Percentiles rank a stretch among this genome's conserved stretches.
These are phyloP conservation scores for Rachycentron canadum DNA, from an alignment of 2,797 vertebrate species.

Conservation along the genomic window DNA sequence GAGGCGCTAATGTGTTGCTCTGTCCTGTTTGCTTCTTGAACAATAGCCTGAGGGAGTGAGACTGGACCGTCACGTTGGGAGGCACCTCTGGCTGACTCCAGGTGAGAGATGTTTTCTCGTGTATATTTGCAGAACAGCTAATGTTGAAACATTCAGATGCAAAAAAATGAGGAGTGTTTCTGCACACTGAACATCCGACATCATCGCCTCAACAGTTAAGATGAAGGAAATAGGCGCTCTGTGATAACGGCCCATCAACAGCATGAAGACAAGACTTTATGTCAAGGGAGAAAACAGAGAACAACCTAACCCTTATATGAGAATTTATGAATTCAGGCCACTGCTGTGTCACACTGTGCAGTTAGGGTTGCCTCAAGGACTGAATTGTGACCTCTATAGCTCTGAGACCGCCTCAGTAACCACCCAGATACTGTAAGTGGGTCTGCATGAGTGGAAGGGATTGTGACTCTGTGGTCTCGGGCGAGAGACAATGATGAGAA, in stretches of 20 bases:
- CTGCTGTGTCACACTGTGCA: background rate
- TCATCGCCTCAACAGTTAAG: conserved; percentile 32
- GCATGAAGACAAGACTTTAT: background rate
- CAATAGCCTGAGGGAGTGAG: background rate
- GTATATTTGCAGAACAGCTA: conserved; percentile 1
- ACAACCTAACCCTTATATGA: background rate
- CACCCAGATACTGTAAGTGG: background rate
- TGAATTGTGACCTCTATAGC: conserved; percentile 41
- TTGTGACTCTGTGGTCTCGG: conserved; percentile 2
- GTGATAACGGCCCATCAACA: conserved; percentile 11
- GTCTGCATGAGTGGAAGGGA: conserved; percentile 6
- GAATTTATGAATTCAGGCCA: background rate
- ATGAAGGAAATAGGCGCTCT: conserved; percentile 5
- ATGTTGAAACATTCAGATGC: conserved; percentile 35
- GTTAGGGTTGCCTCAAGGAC: background rate
- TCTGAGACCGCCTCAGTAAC: conserved; percentile 4
- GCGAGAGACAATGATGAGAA: background rate
- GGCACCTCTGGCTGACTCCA: conserved; percentile 6
- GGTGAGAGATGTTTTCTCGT: conserved; percentile 21
- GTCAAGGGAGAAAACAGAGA: background rate
- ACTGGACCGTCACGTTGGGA: background rate
- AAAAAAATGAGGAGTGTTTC: background rate
- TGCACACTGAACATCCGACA: conserved; percentile 3
- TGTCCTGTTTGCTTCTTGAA: background rate
- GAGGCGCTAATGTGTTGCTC: background rate